Percentiles rank a stretch among this genome's conserved stretches.
Evolutionary conservation across 2,888 invertebrate genomes (phyloP).

Genomic region (Rhodophaea formosa): DNA sequence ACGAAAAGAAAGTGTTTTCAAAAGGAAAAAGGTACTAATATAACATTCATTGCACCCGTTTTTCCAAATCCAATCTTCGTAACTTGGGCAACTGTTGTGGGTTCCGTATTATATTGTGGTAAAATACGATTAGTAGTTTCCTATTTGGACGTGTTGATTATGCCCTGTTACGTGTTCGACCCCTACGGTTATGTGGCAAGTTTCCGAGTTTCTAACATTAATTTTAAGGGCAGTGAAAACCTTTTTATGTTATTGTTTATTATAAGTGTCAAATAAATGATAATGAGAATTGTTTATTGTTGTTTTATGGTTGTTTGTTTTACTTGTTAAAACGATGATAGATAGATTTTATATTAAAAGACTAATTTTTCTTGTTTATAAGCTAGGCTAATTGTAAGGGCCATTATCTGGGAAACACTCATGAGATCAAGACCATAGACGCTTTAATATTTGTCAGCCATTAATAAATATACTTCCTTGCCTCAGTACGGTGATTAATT

Average conservation of each 20-base stretch:
- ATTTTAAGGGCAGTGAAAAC: constrained; percentile 18
- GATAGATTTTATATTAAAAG: no score
- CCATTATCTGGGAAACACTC: no score
- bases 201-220: constrained; percentile 16
- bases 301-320: not conserved
- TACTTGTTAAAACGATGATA: no score
- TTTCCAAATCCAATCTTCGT: constrained; percentile 14
- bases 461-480: no score
- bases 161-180: constrained; percentile 17
- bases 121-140: constrained; percentile 21
- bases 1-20: no score
- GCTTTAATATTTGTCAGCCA: no score
- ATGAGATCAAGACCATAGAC: no score
- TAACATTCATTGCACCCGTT: constrained; percentile 4
- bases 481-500: no score
- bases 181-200: constrained; percentile 18
- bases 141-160: constrained; percentile 21
- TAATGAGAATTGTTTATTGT: not conserved
- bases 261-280: constrained; percentile 12
- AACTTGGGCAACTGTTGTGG: constrained; percentile 11
- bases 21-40: no score
- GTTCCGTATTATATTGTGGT: constrained; percentile 19
- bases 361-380: no score
- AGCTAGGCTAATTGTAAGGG: no score
- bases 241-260: constrained; percentile 18